These are phyloP conservation scores for Allygus modestus DNA, from an alignment of 2,888 invertebrate species.

Conservation along the genomic window DNA sequence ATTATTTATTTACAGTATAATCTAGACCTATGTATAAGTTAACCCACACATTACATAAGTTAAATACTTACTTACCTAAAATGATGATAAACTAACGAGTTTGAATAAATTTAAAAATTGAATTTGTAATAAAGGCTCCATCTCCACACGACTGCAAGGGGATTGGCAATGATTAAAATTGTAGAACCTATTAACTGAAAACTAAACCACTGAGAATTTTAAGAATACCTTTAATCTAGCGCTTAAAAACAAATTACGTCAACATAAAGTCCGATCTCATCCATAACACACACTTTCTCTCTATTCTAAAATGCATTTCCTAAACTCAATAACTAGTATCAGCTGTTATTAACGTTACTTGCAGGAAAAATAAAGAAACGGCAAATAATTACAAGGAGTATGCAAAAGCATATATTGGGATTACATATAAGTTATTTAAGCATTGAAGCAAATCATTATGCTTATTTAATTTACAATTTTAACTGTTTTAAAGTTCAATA, in stretches of 20 bases:
- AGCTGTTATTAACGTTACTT: constrained; percentile 10
- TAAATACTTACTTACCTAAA: too few species aligned
- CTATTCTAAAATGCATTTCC: constrained; percentile 13
- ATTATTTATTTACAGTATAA: too few species aligned
- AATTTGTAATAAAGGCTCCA: not conserved
- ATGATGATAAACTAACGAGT: too few species aligned
- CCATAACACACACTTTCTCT: constrained; percentile 19
- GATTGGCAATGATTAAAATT: not conserved
- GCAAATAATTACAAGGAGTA: not conserved
- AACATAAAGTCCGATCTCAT: not conserved
- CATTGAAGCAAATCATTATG: too few species aligned
- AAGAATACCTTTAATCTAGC: not conserved
- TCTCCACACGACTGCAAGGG: not conserved
- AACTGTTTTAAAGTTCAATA: too few species aligned
- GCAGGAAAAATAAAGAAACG: not conserved
- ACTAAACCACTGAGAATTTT: not conserved
- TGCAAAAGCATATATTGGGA: too few species aligned
- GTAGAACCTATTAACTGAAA: not conserved
- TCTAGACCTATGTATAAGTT: too few species aligned
- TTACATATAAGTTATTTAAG: too few species aligned
- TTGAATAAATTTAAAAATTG: not conserved
- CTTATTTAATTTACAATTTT: too few species aligned
- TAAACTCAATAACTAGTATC: constrained; percentile 15
- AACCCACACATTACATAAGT: too few species aligned
- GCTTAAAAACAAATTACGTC: constrained; percentile 32